Evolutionary conservation across 2,797 vertebrate genomes (phyloP).

Genomic region (Rhynchonycteris naso): DNA sequence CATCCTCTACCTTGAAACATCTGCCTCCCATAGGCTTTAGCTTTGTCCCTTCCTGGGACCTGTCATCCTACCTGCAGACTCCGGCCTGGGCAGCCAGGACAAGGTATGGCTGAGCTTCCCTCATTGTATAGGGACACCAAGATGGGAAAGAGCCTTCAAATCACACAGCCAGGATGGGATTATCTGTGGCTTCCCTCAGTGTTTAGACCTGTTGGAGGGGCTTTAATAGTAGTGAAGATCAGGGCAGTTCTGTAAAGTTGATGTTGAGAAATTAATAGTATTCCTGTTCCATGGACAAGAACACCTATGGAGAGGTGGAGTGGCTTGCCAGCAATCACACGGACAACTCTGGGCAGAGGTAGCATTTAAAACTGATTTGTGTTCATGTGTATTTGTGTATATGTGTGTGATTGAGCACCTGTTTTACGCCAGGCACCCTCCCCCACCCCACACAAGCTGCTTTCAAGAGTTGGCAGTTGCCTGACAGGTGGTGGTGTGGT

Average conservation of each 20-base stretch:
- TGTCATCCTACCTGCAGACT: neutral
- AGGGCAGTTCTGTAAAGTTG: neutral
- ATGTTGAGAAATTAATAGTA: neutral
- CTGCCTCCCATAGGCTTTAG: neutral
- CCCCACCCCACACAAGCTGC: neutral
- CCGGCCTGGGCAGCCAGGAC: neutral
- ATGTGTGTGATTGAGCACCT: neutral
- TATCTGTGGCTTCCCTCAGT: neutral
- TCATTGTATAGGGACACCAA: neutral
- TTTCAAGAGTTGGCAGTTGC: neutral
- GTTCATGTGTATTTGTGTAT: neutral
- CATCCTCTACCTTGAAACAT: neutral
- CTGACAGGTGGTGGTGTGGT: too few species aligned
- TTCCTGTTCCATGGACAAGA: neutral
- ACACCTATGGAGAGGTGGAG: neutral
- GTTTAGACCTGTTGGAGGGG: neutral
- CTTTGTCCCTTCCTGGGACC: neutral
- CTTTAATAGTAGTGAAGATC: neutral
- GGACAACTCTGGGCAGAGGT: neutral
- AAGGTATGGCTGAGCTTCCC: slow-evolving; percentile 21
- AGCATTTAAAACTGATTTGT: neutral
- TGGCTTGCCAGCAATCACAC: neutral
- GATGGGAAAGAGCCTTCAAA: neutral
- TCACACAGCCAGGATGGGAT: neutral
- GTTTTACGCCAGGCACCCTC: neutral